Base-by-base conservation (phyloP, 1,140 invertebrate species). In the Drosophila kohkoa region DNA sequence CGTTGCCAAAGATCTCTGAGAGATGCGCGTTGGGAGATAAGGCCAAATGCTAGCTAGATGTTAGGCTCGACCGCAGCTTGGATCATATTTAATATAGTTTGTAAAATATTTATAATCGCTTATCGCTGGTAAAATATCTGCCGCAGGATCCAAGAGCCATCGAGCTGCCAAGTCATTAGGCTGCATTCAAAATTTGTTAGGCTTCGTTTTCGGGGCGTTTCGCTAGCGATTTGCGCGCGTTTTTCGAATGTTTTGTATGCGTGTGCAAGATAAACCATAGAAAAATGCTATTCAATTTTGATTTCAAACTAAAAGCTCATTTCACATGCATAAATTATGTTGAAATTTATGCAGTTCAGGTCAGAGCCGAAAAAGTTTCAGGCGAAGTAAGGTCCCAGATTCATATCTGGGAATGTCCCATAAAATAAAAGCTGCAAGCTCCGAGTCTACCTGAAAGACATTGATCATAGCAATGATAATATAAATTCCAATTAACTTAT, bases 401-500 rank as follows among this genome's bases (percentile, higher is more conserved):
- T 49, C 54, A 16, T 77, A 83, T 83, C 81, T 48, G n/a, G 43
- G 41, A 69, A 32, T 45, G 48, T 1, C 54, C 48, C 20, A 25
- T 25, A 25, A 25, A 25, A 60, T 64, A 71, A 69, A 75, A 75
- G 65, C 58, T 62, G 58, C 38, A 13, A 55, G 57, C 35, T 43
- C 13, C 28, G 13, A 60, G n/a, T 32, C 30, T 52, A 30, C 25
- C 20, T 52, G 35, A 58, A 55, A 78, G 77, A 77, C 85, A 88
- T 88, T 88, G 85, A 88, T 88, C 85, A 88, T 41, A 52, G 68
- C 75, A 66, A 75, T 75, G 85, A 88, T 88, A 88, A 80, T 81
- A 88, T 88, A 88, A 88, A 88, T 88, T 88, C 85, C 85, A 88
- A 88, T 88, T 88, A 88, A 88, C 77, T 63, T 81, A 81, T 82